Conservation (phyloP, 1,140 invertebrate species). For the Saxidomus purpurata region DNA sequence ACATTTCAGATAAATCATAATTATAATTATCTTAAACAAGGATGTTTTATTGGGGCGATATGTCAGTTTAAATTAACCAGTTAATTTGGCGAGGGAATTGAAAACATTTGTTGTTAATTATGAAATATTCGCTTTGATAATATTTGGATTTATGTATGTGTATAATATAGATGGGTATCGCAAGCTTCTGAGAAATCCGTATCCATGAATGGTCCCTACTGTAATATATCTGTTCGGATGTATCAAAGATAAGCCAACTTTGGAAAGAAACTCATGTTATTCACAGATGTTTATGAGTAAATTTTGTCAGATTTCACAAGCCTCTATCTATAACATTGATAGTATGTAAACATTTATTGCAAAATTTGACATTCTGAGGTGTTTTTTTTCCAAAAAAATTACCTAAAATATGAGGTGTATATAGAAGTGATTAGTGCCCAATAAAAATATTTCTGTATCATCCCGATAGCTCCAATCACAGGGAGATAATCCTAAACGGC, state of each 20-base stretch:
- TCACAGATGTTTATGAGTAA: slow-evolving; percentile 40
- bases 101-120: slow-evolving; percentile 64
- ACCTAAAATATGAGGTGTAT: too few species aligned
- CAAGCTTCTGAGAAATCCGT: neutral
- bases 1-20: slow-evolving; percentile 65
- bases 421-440: too few species aligned
- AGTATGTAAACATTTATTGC: neutral
- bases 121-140: slow-evolving; percentile 64
- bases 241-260: neutral
- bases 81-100: slow-evolving; percentile 34
- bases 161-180: neutral
- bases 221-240: neutral
- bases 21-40: slow-evolving; percentile 57
- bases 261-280: slow-evolving; percentile 32
- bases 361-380: neutral
- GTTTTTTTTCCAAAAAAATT: too few species aligned
- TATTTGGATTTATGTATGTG: slow-evolving; percentile 13
- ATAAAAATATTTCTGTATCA: too few species aligned
- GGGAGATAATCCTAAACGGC: too few species aligned
- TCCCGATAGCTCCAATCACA: too few species aligned
- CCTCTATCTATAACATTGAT: slow-evolving; percentile 13
- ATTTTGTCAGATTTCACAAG: slow-evolving; percentile 46
- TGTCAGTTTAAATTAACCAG: slow-evolving; percentile 60
- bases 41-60: slow-evolving; percentile 50
- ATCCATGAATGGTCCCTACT: neutral